Evolutionary conservation across 2,888 invertebrate genomes (phyloP).

Genomic region (Xylocampa areola): DNA sequence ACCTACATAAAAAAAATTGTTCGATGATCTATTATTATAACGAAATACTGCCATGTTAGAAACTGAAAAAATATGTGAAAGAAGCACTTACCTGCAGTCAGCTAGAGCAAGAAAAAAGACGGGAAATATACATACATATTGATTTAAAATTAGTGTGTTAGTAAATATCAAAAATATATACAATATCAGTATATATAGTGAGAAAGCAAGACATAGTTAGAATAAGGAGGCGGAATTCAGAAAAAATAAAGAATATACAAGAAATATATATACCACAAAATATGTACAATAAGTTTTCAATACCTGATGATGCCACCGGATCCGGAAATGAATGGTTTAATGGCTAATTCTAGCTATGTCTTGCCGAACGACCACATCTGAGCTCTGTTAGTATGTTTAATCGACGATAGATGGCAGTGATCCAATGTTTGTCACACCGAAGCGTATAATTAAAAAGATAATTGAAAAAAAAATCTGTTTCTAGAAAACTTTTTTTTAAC

Average conservation of each 20-base stretch:
- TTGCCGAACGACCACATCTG: constrained; percentile 88
- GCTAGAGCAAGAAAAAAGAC: constrained; percentile 31
- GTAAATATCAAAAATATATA: constrained; percentile 53
- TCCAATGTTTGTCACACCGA: constrained; percentile 67
- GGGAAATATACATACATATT: constrained; percentile 6
- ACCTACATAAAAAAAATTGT: too few relatives aligned
- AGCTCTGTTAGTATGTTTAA: constrained; percentile 83
- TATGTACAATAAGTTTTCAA: constrained; percentile 51
- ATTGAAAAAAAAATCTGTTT: constrained; percentile 26
- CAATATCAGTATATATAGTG: constrained; percentile 62
- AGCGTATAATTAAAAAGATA: constrained; percentile 60
- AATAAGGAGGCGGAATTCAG: constrained; percentile 71
- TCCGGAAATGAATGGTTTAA: constrained; percentile 55
- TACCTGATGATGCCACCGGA: constrained; percentile 78
- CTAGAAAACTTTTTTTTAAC: constrained; percentile 33
- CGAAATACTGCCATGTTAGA: neutral
- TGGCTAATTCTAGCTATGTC: constrained; percentile 80
- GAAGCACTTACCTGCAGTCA: constrained; percentile 62
- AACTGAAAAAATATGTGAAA: constrained; percentile 7
- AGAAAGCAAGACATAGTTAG: constrained; percentile 90
- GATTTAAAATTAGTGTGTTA: constrained; percentile 65
- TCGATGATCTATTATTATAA: too few relatives aligned
- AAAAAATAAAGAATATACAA: constrained; percentile 67
- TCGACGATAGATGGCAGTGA: constrained; percentile 59
- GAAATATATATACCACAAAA: constrained; percentile 64